Conservation (phyloP, 1,140 invertebrate species). For the Littorina saxatilis region DNA sequence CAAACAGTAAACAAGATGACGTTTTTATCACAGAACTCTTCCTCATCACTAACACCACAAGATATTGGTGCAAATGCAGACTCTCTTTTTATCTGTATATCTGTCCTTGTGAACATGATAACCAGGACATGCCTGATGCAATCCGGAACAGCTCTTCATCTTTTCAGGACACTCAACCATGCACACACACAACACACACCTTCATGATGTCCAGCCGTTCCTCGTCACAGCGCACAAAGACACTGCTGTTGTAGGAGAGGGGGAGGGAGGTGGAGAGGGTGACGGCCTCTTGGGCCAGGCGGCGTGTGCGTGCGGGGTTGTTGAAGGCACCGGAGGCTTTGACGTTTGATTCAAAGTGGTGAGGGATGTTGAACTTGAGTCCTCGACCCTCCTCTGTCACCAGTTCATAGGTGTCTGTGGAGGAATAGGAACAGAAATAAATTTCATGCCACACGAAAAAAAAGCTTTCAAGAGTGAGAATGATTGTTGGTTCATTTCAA, state of each 20-base stretch:
- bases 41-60: too few species aligned
- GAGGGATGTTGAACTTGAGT: slow-evolving; percentile 89
- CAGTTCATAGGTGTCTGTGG: slow-evolving; percentile 92
- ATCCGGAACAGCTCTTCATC: too few species aligned
- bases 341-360: slow-evolving; percentile 94
- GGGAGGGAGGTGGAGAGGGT: slow-evolving; percentile 96
- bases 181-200: slow-evolving; percentile 75
- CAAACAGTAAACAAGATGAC: too few species aligned
- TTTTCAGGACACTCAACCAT: too few species aligned
- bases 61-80: too few species aligned
- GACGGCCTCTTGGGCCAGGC: slow-evolving; percentile 96
- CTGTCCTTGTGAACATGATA: too few species aligned
- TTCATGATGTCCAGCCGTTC: slow-evolving; percentile 97
- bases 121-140: too few species aligned
- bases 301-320: slow-evolving; percentile 90
- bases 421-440: slow-evolving; percentile 8
- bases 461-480: slow-evolving; percentile 4
- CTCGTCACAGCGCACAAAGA: slow-evolving; percentile 96
- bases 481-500: background rate
- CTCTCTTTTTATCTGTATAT: too few species aligned
- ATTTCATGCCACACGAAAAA: background rate
- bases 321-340: slow-evolving; percentile 88
- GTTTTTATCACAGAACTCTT: too few species aligned
- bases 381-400: slow-evolving; percentile 85
- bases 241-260: slow-evolving; percentile 93